A percentile compares a stretch with the other conserved stretches of the same genome.
These are phyloP conservation scores for Lochmaea crataegi DNA, from an alignment of 2,888 invertebrate genomes.

Conservation along the genomic window DNA sequence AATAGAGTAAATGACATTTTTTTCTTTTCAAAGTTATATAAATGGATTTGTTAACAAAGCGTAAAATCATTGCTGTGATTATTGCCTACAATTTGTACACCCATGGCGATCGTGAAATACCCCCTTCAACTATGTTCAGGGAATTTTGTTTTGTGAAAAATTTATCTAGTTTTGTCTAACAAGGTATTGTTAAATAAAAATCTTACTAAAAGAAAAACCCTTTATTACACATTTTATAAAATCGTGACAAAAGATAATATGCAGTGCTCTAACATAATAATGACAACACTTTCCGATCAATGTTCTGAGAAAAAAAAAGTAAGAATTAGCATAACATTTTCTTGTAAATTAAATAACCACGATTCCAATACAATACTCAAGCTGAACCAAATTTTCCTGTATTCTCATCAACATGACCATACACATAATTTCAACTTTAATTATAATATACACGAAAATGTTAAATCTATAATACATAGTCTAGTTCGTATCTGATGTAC, in stretches of 20 bases:
- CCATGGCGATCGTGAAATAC: too few relatives aligned
- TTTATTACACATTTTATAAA: conserved; percentile 4
- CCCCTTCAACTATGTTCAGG: too few relatives aligned
- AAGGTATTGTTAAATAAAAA: background rate
- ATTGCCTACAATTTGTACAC: too few relatives aligned
- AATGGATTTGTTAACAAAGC: too few relatives aligned
- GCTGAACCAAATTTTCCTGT: background rate
- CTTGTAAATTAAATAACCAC: background rate
- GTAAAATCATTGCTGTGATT: too few relatives aligned
- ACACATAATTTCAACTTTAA: conserved; percentile 7
- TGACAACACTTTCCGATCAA: background rate
- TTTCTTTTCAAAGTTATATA: too few relatives aligned
- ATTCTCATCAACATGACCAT: too few relatives aligned
- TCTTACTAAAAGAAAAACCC: background rate
- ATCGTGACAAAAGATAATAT: background rate
- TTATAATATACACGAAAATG: background rate
- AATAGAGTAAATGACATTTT: too few relatives aligned
- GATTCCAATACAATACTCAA: background rate
- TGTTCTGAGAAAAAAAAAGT: too few relatives aligned
- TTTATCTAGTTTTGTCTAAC: too few relatives aligned
- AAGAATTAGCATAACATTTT: too few relatives aligned
- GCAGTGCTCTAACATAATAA: background rate
- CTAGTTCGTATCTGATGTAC: conserved; percentile 92
- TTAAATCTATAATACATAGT: conserved; percentile 82
- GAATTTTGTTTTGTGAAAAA: too few relatives aligned